These are phyloP conservation scores for Aspidoscelis tigris DNA, from an alignment of 2,113 vertebrate genomes.

Conservation along the genomic window DNA sequence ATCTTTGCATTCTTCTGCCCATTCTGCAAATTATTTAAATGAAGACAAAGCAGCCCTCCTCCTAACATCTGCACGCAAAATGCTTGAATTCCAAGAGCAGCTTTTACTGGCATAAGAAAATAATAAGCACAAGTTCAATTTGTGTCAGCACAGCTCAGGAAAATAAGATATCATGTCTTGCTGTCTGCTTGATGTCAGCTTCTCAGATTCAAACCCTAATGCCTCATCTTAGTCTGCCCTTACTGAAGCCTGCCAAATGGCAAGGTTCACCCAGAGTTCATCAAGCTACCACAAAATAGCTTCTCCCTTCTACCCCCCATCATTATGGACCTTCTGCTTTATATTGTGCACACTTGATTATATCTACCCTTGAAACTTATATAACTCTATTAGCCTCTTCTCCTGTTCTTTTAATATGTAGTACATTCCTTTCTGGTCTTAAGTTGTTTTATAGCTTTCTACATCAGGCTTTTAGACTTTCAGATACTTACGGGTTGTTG, in stretches of 20 bases:
- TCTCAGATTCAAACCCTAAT: constrained; percentile 89
- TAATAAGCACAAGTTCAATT: constrained; percentile 92
- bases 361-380: constrained; percentile 82
- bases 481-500: constrained; percentile 43
- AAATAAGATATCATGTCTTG: constrained; percentile 99
- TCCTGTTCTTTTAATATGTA: constrained; percentile 74
- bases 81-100: constrained; percentile 78
- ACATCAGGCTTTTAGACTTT: constrained; percentile 70
- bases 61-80: constrained; percentile 87
- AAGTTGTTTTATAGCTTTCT: constrained; percentile 67
- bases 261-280: constrained; percentile 95
- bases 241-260: constrained; percentile 84
- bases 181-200: constrained; percentile 95
- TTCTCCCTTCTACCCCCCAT: constrained; percentile 70
- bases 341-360: constrained; percentile 83
- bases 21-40: constrained; percentile 91
- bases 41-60: constrained; percentile 78
- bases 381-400: constrained; percentile 83
- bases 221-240: constrained; percentile 88
- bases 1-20: constrained; percentile 81
- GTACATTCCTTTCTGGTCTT: constrained; percentile 71
- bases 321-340: constrained; percentile 83
- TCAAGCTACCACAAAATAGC: constrained; percentile 86
- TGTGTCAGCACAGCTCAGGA: constrained; percentile 93
- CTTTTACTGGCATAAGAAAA: constrained; percentile 89